These are phyloP conservation scores for Danaus chrysippus DNA, from an alignment of 2,888 invertebrate genomes.

Conservation along the genomic window DNA sequence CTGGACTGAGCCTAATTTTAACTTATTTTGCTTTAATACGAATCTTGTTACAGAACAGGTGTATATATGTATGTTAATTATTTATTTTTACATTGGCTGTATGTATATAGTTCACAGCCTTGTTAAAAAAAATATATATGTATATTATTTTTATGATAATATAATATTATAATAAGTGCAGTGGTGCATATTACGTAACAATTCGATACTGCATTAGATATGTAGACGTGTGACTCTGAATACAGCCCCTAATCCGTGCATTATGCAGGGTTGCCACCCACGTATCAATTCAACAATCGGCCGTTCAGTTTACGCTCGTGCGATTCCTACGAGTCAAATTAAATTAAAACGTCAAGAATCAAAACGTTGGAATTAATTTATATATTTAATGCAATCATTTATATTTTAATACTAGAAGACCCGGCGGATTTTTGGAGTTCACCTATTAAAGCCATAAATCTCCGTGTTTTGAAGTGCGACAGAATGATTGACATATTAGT, in stretches of 20 bases:
- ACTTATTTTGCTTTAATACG: constrained; percentile 26
- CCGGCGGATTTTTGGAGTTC: too few species aligned
- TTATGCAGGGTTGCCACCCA: constrained; percentile 49
- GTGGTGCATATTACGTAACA: constrained; percentile 14
- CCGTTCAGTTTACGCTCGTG: constrained; percentile 75
- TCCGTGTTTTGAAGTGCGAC: too few species aligned
- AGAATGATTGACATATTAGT: too few species aligned
- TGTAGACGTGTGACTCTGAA: constrained; percentile 34
- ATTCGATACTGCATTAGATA: constrained; percentile 27
- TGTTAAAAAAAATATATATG: too few species aligned
- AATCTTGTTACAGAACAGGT: too few species aligned
- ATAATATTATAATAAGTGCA: too few species aligned
- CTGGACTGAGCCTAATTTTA: constrained; percentile 42
- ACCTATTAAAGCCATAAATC: too few species aligned
- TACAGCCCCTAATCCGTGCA: constrained; percentile 47
- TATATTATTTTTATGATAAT: too few species aligned
- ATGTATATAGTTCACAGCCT: too few species aligned
- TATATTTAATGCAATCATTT: not conserved
- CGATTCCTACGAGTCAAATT: constrained; percentile 46
- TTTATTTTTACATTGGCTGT: too few species aligned
- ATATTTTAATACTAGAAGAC: too few species aligned
- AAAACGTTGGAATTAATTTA: constrained; percentile 18
- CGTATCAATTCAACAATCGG: constrained; percentile 59
- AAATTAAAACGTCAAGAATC: constrained; percentile 53
- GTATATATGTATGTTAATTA: too few species aligned